Percentiles rank a stretch among this genome's conserved stretches.
phyloP scores from a whole-genome alignment of 2,113 vertebrate genomes.

The Epinephelus moara region DNA sequence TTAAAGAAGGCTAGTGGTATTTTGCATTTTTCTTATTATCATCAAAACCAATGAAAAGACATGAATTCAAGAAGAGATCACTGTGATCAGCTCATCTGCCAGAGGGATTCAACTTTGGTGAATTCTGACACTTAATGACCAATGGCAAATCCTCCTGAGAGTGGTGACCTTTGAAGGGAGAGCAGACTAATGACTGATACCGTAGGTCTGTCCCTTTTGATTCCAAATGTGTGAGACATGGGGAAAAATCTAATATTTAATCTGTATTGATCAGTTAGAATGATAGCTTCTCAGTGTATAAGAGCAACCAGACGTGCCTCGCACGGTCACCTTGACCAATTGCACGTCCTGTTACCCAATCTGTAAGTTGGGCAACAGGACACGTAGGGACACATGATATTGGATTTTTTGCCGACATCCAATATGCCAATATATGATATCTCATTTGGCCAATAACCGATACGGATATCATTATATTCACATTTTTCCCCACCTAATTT shows the following conservation, averaged over 20 bases:
- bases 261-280: not conserved
- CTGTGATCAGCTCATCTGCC: not conserved
- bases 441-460: too few species aligned
- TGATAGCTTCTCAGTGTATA: not conserved
- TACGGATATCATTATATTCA: too few species aligned
- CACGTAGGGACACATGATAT: too few species aligned
- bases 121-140: not conserved
- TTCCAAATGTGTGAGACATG: not conserved
- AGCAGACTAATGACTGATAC: too few species aligned
- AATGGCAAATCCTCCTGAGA: not conserved
- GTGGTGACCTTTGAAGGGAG: not conserved
- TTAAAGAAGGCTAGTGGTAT: constrained; percentile 16
- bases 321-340: not conserved
- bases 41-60: constrained; percentile 28
- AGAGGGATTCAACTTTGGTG: not conserved
- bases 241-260: not conserved
- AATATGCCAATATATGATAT: too few species aligned
- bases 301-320: too few species aligned
- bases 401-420: too few species aligned
- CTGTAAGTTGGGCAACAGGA: not conserved
- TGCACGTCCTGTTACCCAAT: not conserved
- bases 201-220: not conserved
- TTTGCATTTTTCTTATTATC: constrained; percentile 1
- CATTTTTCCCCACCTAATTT: too few species aligned
- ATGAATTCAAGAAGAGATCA: not conserved